Base-by-base conservation (phyloP, 2,113 vertebrate species). In the Cryptomyrus ogoouensis region DNA sequence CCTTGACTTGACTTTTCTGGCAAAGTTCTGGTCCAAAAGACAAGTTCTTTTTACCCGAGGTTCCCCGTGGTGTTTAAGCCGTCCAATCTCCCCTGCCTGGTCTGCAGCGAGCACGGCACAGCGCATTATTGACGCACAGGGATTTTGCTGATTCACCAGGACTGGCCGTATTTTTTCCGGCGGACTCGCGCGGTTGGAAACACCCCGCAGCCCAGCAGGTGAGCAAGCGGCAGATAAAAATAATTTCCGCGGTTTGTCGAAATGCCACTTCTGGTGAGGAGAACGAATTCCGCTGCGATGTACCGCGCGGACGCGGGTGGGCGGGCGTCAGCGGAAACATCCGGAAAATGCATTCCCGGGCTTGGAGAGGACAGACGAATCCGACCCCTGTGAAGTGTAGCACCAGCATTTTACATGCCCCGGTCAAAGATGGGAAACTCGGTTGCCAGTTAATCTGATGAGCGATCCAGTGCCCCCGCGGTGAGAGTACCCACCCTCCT, bases 361-460 rank as follows among this genome's bases (percentile, higher is more conserved):
- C 74, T 70, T 70, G 62, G n/a, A 27, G 62, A 70, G 62, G 62
- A 27, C n/a, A 10, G 24, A 27, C 9, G n/a, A 66, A 4, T 66
- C 62, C 62, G 24, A 27, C n/a, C 62, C 62, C n/a, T 31, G 83
- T 4, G 83, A 10, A 84, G 39, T 84, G 19, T 47, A 84, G 83
- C 83, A 10, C 21, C 83, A 84, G 19, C 39, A 44, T 86, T 47
- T 86, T 86, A 86, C 74, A 80, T 42, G 31, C 31, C 74, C 74
- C 35, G 47, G 83, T 27, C 46, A 86, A 27, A 50, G 12, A 86
- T 49, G 24, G 24, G 10, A 2, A n/a, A 15, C 24, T 86, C 24
- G 8, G 10, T 6, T 86, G 83, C n/a, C 44, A 89, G 90, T 70
- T 92, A 91, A 90, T 74, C 88, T 93, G 92, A 84, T 44, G 88